Evolutionary conservation across 2,113 vertebrate genomes (phyloP).

Genomic region (Octodon degus): DNA sequence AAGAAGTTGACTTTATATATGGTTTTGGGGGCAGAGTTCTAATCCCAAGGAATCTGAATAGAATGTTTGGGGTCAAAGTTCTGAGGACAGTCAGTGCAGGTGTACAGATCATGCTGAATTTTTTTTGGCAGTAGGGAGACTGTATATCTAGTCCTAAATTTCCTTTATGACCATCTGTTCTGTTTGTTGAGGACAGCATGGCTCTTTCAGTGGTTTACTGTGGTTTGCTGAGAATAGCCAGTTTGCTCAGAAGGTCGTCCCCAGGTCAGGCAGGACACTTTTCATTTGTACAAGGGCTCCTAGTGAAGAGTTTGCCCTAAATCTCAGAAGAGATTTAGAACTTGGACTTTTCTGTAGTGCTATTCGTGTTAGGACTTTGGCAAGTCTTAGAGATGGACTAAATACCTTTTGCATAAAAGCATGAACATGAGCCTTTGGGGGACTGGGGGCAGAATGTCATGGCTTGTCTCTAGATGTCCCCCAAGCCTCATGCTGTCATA

Average conservation of each 20-base stretch:
- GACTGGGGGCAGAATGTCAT: background rate
- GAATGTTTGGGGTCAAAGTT: background rate
- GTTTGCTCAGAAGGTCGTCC: background rate
- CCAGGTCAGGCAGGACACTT: background rate
- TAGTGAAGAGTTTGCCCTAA: background rate
- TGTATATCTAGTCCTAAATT: background rate
- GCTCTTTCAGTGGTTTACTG: background rate
- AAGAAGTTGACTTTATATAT: background rate
- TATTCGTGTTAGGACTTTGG: background rate
- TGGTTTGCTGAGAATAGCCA: background rate
- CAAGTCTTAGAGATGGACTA: background rate
- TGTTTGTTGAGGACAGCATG: background rate
- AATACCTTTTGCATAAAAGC: background rate
- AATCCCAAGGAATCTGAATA: background rate
- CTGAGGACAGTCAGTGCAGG: background rate
- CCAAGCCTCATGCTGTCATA: background rate
- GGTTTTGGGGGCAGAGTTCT: background rate
- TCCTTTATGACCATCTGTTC: background rate
- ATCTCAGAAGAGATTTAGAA: background rate
- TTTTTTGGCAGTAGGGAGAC: background rate
- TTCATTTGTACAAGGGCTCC: background rate
- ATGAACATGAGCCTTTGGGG: background rate
- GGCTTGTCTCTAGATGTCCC: background rate
- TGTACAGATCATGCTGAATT: background rate
- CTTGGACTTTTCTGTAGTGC: background rate